Evolutionary conservation across 2,113 vertebrate genomes (phyloP), one percentile per base, ranked within the genome.

Genomic region (Sebastes schlegelii): DNA sequence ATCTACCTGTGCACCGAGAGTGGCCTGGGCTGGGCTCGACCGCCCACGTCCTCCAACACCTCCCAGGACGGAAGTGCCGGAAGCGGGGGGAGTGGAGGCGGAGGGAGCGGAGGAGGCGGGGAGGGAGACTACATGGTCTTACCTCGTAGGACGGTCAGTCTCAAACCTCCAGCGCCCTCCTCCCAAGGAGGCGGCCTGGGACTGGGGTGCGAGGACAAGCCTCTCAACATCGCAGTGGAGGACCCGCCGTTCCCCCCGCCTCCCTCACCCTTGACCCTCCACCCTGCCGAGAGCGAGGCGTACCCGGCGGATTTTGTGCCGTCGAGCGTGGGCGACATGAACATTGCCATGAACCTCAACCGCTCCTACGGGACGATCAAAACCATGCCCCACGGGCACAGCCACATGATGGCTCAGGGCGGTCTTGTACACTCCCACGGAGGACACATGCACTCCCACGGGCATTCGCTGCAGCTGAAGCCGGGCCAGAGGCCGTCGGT

Each of bases 91-190:
- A 92, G 92, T 1, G 90, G 90, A 12, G 85, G 79, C 4, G 87
- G 91, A 49, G 89, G 89, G 21, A 89, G 89, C 1, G 82, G 87
- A 1, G 96, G 16, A 93, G 94, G 95, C 0, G 90, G 96, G 0
- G 97, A 99, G 94, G 97, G 98, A 77, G 98, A 99, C 93, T 99
- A 99, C 92, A 99, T 98, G 97, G 97, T 99, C 90, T 95, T 99
- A 87, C 98, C 98, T 5, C 96, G 97, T 23, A 94, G 98, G 94
- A 97, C 97, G 82, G 92, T 97, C 92, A 98, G 97, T 95, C 96
- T 99, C 80, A 98, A 99, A 77, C 97, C 97, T 62, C 92, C 94
- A 21, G 95, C 93, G 7, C 40, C 93, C 0, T 91, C 91, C 70
- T 90, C 88, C 49, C 92, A 90, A 75, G 90, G 91, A 83, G 89